Evolutionary conservation across 64 coral and sea anemone genomes (phyloP).

Genomic region (Actinia equina): DNA sequence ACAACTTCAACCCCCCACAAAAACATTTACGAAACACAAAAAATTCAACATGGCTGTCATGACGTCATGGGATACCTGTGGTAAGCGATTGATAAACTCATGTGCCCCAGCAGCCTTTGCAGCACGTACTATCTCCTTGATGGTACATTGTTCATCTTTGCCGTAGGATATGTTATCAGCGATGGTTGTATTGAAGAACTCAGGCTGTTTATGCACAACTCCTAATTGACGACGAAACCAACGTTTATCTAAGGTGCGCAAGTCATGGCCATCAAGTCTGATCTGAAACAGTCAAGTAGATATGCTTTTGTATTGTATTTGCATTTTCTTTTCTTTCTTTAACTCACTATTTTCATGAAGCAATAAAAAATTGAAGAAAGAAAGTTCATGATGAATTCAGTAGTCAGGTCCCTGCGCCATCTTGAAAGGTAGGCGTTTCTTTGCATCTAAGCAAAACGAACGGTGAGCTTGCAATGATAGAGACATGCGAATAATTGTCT

Average conservation of each 20-base stretch:
- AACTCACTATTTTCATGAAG: no score
- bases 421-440: no score
- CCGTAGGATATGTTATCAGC: conserved; percentile 75
- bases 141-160: conserved; percentile 30
- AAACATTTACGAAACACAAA: background rate
- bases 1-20: no score
- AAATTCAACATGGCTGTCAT: background rate
- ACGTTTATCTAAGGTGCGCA: conserved; percentile 49
- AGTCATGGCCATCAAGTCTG: conserved; percentile 53
- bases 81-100: conserved; percentile 64
- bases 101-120: conserved; percentile 74
- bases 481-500: no score
- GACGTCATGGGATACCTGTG: conserved; percentile 41
- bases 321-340: no score
- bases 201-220: conserved; percentile 64
- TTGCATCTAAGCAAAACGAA: no score
- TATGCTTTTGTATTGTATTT: background rate
- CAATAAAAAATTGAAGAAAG: no score
- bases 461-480: no score
- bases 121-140: conserved; percentile 51
- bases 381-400: no score
- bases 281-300: conserved; percentile 13
- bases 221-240: conserved; percentile 67
- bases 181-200: conserved; percentile 68
- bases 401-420: no score